Percentiles rank a stretch among this genome's conserved stretches.
These are phyloP conservation scores for Liasis olivaceus DNA, from an alignment of 2,797 vertebrate genomes.

Conservation along the genomic window DNA sequence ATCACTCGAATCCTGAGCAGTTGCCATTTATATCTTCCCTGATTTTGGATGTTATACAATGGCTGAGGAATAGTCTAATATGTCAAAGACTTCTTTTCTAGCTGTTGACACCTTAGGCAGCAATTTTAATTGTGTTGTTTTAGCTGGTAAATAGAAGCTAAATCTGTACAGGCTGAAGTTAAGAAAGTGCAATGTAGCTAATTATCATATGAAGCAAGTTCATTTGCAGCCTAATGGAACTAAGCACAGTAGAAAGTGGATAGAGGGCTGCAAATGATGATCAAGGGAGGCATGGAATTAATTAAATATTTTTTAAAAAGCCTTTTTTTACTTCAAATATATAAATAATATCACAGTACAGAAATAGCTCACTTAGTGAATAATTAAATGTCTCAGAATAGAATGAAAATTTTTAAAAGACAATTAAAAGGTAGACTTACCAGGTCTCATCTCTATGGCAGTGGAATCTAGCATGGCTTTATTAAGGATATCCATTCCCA, in stretches of 20 bases:
- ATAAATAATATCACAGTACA: constrained; percentile 34
- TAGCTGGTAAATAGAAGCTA: not conserved
- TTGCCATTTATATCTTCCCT: not conserved
- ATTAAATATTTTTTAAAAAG: constrained; percentile 48
- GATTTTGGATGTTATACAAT: not conserved
- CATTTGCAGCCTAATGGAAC: not conserved
- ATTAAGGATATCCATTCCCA: constrained; percentile 80
- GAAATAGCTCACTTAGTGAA: constrained; percentile 52
- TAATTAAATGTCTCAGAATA: constrained; percentile 44
- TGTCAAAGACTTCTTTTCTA: constrained; percentile 16
- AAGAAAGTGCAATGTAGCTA: constrained; percentile 29
- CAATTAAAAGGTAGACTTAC: constrained; percentile 69
- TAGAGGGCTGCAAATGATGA: not conserved
- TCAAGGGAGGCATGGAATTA: constrained; percentile 41
- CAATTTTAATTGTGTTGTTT: constrained; percentile 22
- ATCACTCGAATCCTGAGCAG: not conserved
- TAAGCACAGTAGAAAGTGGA: constrained; percentile 13
- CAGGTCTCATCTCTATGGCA: constrained; percentile 82
- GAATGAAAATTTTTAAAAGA: constrained; percentile 30
- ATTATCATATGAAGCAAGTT: constrained; percentile 39
- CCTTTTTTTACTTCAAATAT: constrained; percentile 36
- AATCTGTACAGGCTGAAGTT: constrained; percentile 10
- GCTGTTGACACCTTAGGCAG: not conserved
- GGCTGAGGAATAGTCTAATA: not conserved
- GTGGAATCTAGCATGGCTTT: constrained; percentile 75